phyloP scores from a whole-genome alignment of 2,113 vertebrate species.

The Zosterops japonicus region DNA sequence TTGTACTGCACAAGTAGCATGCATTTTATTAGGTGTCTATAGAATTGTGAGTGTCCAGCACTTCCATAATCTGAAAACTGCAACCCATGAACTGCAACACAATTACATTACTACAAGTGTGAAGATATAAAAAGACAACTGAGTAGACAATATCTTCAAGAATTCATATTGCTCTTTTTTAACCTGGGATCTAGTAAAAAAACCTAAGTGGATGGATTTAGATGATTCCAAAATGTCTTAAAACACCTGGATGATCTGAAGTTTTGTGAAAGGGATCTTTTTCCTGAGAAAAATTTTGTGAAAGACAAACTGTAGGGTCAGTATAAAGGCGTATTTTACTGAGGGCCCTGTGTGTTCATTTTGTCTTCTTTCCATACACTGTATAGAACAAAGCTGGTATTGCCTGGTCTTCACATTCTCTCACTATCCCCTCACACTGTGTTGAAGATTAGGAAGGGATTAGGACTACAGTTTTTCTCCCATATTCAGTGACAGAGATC shows the following conservation, averaged over 20 bases:
- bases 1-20: fast-evolving
- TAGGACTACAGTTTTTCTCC: background rate
- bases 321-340: background rate
- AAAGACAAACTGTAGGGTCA: background rate
- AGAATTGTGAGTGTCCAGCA: background rate
- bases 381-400: background rate
- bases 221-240: too few relatives aligned
- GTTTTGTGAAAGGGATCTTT: background rate
- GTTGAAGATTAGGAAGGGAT: background rate
- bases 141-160: background rate
- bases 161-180: background rate
- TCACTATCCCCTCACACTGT: background rate
- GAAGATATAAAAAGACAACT: background rate
- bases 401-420: background rate
- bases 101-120: background rate
- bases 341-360: background rate
- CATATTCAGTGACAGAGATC: background rate
- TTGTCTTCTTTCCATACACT: background rate
- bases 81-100: background rate
- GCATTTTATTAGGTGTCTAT: background rate
- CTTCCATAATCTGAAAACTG: background rate
- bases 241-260: background rate
- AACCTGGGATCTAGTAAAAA: background rate
- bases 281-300: background rate
- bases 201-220: background rate